Base-by-base conservation (phyloP, 1,140 invertebrate genomes). In the Drosophila lacertosa region DNA sequence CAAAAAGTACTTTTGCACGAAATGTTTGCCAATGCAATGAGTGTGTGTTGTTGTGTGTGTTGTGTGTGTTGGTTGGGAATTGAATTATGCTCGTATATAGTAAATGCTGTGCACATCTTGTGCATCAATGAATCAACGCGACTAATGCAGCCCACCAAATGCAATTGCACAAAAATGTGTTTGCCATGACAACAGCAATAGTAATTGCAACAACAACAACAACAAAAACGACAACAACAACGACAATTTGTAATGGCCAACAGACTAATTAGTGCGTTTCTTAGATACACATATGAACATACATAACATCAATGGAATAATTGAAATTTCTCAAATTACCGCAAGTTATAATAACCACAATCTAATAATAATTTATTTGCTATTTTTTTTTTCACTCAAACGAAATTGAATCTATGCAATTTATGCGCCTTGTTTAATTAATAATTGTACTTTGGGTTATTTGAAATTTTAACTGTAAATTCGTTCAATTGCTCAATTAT, bases 221-320 rank as follows among this genome's bases (percentile, higher is more conserved):
- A 60, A 13, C 65, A 47, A 18, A 2, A 48, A 13, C 16, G 47
- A 40, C 35, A 24, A 11, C 20, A 63, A 15, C 59, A 50, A 35
- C 7, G n/a, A 50, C 51, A 55, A 62, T 69, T 63, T 73, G 32
- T 63, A 62, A 54, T 59, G 45, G 51, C 62, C 39, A 44, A 45
- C 63, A 53, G 66, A 59, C 58, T 74, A 74, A 74, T 74, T 74
- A 74, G 71, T 74, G 47, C 47, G 58, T 63, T 58, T 58, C 71
- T 68, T 73, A 68, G 69, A 68, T 59, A 71, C 26, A 59, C 11
- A 39, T 20, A 16, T 18, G 20, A 9, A 45, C 18, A 16, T 13
- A 40, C n/a, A 40, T 22, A 40, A n/a, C n/a, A n/a, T n/a, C n/a
- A 22, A 22, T 22, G 20, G 20, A 2, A 22, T 22, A 22, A 9